phyloP scores from a whole-genome alignment of 2,113 vertebrate species.

The Trematocara zebra region DNA sequence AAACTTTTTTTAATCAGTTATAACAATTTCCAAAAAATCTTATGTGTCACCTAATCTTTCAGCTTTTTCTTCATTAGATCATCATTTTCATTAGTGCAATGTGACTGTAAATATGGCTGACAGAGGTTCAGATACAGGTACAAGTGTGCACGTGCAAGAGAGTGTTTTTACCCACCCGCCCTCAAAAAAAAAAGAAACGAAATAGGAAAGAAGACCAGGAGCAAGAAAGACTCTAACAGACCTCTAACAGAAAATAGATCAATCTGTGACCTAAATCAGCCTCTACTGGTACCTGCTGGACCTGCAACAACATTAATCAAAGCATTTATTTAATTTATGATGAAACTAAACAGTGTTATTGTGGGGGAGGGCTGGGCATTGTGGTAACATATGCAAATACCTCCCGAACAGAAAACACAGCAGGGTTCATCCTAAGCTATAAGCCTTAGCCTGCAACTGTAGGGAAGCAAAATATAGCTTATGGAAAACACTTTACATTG shows the following conservation, averaged over 20 bases:
- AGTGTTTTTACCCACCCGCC: neutral
- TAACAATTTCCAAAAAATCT: neutral
- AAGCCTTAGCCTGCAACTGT: neutral
- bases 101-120: neutral
- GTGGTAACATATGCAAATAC: neutral
- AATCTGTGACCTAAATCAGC: neutral
- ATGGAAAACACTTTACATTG: neutral
- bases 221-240: neutral
- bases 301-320: neutral
- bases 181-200: accelerated
- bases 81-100: neutral
- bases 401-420: neutral
- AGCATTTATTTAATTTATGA: neutral
- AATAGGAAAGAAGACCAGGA: neutral
- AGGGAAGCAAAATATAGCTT: neutral
- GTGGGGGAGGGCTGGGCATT: accelerated
- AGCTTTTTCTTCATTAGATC: neutral
- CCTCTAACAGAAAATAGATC: neutral
- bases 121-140: neutral
- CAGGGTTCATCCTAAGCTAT: neutral
- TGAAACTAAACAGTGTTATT: accelerated
- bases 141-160: accelerated
- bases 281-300: neutral
- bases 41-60: neutral
- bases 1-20: neutral